Evolutionary conservation across 1,140 invertebrate species (phyloP), one percentile per base, ranked within the genome.

Genomic region (Mizuhopecten yessoensis): DNA sequence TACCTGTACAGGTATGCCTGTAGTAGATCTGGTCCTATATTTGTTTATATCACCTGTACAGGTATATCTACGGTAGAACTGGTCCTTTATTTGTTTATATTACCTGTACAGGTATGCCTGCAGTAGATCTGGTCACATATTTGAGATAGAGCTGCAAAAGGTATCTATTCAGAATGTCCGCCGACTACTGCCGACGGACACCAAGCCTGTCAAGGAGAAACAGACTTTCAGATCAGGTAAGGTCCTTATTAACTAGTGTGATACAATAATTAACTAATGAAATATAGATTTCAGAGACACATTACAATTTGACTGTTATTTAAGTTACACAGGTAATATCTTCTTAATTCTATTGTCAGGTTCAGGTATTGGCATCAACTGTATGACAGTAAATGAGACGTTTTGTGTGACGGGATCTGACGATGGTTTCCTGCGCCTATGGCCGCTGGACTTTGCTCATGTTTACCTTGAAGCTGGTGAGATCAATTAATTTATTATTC

Each of bases 381-480:
- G 94, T 89, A 95, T 96, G 92, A 93, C 92, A 91, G 94, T 96
- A 0, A 96, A 95, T 90, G 96, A 96, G 87, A 94, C 96, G 0
- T 96, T 96, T 91, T 97, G 96, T 95, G 96, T 96, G 75, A 97
- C 96, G 33, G 96, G 96, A 9, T 97, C 96, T 23, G 96, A 96
- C 92, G 96, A 97, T 93, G 96, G 96, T 9, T 96, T 92, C 91
- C 94, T 97, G 33, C 92, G 96, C n/a, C 92, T 97, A 23, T 97
- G 96, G 96, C 96, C 96, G 0, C 92, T 96, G 34, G 96, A 96
- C 89, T 97, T 97, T 94, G 94, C 94, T 36, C 95, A 96, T 94
- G 96, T 97, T n/a, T 96, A 96, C 92, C 92, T 97, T 9, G 96
- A 97, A 92, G 96, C 96, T 93, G 95, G 95, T 95, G 88, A 87